These are phyloP conservation scores for Argya squamiceps DNA, from an alignment of 2,797 vertebrate species.

Conservation along the genomic window DNA sequence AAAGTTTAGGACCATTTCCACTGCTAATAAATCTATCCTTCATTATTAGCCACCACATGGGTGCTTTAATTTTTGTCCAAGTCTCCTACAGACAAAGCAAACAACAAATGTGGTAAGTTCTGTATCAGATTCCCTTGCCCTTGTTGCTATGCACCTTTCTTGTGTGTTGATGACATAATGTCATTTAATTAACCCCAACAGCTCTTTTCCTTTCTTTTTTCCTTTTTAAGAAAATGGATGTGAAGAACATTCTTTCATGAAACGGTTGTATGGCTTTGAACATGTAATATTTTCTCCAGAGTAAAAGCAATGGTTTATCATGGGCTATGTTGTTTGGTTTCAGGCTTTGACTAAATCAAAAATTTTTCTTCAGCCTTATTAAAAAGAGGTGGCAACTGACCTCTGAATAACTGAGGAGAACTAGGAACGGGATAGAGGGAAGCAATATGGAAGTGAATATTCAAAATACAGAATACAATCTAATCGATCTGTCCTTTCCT, in stretches of 20 bases:
- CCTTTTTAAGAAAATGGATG: neutral
- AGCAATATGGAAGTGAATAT: neutral
- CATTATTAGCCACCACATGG: neutral
- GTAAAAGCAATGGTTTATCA: neutral
- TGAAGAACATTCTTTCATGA: neutral
- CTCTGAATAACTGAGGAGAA: neutral
- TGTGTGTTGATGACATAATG: neutral
- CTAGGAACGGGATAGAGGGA: neutral
- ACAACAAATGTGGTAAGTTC: neutral
- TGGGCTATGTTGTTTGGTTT: neutral
- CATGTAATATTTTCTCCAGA: neutral
- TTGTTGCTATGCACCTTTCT: neutral
- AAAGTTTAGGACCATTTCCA: neutral
- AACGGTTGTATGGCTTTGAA: neutral
- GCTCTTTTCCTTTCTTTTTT: neutral
- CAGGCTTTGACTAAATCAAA: neutral
- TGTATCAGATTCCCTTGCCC: neutral
- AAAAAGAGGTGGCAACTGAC: neutral
- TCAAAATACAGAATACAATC: neutral
- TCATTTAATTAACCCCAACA: neutral
- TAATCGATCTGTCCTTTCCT: neutral
- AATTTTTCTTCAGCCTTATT: neutral
- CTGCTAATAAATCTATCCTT: neutral
- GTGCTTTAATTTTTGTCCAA: slow-evolving; percentile 23
- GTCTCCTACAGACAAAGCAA: neutral